Evolutionary conservation across 2,797 vertebrate genomes (phyloP).

Genomic region (Microctenopoma stevenorrisi): DNA sequence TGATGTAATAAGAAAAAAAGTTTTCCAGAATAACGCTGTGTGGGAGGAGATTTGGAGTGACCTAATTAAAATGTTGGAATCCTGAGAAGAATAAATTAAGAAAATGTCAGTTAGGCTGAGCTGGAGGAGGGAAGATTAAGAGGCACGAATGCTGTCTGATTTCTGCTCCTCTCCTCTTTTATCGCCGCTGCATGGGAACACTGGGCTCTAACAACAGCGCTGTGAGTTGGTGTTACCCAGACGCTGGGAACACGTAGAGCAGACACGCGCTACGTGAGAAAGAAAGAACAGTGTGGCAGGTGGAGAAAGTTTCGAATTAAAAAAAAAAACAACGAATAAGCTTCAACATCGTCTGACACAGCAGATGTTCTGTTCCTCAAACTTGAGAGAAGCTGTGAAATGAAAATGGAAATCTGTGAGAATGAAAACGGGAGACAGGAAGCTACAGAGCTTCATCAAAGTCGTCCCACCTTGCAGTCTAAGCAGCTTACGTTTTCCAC

Average conservation of each 20-base stretch:
- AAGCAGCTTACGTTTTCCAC: constrained; percentile 55
- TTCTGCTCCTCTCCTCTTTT: constrained; percentile 62
- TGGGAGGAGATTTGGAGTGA: constrained; percentile 81
- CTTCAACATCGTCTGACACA: constrained; percentile 16
- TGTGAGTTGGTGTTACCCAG: constrained; percentile 21
- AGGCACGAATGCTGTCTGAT: constrained; percentile 70
- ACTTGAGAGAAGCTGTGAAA: constrained; percentile 33
- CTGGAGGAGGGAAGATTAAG: constrained; percentile 80
- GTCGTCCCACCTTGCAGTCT: constrained; percentile 51
- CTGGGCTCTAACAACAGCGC: constrained; percentile 49
- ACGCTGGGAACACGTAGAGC: constrained; percentile 9
- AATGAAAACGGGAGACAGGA: constrained; percentile 4
- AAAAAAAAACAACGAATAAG: constrained; percentile 4
- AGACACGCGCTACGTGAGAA: not conserved
- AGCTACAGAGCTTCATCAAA: constrained; percentile 35
- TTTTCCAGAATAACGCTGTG: constrained; percentile 71
- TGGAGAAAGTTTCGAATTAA: constrained; percentile 29
- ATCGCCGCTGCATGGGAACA: constrained; percentile 60
- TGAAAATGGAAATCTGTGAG: constrained; percentile 36
- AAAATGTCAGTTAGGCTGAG: constrained; percentile 83
- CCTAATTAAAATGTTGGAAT: constrained; percentile 84
- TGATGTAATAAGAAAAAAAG: constrained; percentile 62
- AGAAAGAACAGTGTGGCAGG: not conserved
- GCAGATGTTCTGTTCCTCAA: constrained; percentile 26
- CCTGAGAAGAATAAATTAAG: constrained; percentile 83